A percentile compares a stretch with the other conserved stretches of the same genome.
Conservation (phyloP, 2,797 vertebrate genomes). For the Pristis pectinata region DNA sequence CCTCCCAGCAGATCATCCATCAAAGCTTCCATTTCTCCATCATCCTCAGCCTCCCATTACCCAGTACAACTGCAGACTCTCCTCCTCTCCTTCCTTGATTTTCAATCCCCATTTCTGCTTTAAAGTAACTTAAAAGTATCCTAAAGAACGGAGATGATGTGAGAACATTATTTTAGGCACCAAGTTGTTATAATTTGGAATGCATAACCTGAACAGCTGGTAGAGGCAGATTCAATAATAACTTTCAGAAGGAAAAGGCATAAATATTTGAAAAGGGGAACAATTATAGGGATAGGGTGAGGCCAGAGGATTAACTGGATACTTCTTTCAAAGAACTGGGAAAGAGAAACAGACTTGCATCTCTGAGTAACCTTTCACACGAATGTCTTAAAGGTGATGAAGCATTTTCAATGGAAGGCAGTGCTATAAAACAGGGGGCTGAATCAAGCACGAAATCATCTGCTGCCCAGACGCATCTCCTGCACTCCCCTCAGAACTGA, state of each 20-base stretch:
- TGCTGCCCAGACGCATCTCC: too few species aligned
- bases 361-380: too few species aligned
- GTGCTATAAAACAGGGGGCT: too few species aligned
- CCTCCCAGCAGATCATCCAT: neutral
- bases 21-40: neutral
- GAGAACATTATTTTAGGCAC: neutral
- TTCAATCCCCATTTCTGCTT: neutral
- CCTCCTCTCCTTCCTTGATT: too few species aligned
- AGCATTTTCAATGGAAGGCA: too few species aligned
- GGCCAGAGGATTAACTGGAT: too few species aligned
- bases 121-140: neutral
- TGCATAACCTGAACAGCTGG: neutral
- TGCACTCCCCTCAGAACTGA: too few species aligned
- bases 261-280: neutral
- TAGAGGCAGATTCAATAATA: neutral
- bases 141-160: neutral
- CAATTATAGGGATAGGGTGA: neutral
- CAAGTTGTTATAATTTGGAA: neutral
- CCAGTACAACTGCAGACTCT: neutral
- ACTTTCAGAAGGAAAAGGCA: neutral
- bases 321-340: neutral
- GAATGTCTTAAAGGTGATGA: too few species aligned
- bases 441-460: too few species aligned
- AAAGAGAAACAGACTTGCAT: neutral
- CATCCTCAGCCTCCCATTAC: neutral